These are phyloP conservation scores for Pardalotus punctatus DNA, from an alignment of 2,113 vertebrate genomes.

Conservation along the genomic window DNA sequence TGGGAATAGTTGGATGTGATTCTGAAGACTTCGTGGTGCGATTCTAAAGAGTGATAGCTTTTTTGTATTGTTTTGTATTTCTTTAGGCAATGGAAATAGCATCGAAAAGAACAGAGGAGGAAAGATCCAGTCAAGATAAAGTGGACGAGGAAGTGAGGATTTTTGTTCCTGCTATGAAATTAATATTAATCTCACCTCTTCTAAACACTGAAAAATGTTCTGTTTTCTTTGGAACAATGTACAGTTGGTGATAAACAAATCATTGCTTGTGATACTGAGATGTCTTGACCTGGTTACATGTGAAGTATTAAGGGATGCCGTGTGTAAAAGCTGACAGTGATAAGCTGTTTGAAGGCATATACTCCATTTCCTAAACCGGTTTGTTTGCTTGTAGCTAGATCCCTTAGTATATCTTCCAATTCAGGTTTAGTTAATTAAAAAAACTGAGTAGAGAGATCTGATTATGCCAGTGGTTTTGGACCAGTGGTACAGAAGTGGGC, in stretches of 20 bases:
- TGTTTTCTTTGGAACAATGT: background rate
- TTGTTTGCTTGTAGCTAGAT: background rate
- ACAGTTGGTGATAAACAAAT: background rate
- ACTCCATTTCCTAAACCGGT: background rate
- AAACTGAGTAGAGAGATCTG: background rate
- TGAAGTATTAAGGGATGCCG: background rate
- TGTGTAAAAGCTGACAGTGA: background rate
- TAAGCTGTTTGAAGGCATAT: background rate
- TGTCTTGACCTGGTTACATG: background rate
- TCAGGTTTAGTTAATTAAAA: background rate
- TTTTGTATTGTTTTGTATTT: constrained; percentile 29
- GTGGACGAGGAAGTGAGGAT: constrained; percentile 86
- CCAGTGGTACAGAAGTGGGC: background rate
- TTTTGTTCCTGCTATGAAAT: background rate
- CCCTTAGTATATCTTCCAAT: background rate
- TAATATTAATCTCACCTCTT: background rate
- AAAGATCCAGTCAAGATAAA: constrained; percentile 87
- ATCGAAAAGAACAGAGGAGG: constrained; percentile 82
- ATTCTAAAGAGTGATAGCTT: background rate
- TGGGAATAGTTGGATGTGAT: background rate
- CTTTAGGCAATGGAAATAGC: constrained; percentile 88
- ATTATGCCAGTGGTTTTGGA: background rate
- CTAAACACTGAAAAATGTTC: background rate
- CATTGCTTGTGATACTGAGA: background rate
- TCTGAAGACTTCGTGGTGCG: background rate